Conservation (phyloP, 2,797 vertebrate species). For the Argyrosomus regius region DNA sequence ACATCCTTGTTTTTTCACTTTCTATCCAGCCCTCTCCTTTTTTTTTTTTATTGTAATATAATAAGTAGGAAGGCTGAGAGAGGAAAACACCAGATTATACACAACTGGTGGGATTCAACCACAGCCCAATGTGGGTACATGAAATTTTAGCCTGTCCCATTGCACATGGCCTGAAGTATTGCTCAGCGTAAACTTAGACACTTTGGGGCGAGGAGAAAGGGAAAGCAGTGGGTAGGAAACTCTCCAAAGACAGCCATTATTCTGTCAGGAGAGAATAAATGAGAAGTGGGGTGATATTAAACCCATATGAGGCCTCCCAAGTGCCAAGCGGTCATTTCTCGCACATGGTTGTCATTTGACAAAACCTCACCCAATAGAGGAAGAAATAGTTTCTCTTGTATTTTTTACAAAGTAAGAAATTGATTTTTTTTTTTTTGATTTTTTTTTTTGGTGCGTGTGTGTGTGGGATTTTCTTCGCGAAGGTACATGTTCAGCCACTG, state of each 20-base stretch:
- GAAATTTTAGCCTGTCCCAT: slow-evolving; percentile 58
- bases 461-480: background rate
- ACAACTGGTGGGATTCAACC: slow-evolving; percentile 69
- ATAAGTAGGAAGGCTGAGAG: slow-evolving; percentile 44
- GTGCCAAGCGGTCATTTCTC: slow-evolving; percentile 77
- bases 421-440: background rate
- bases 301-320: slow-evolving; percentile 84
- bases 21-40: background rate
- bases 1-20: slow-evolving; percentile 13
- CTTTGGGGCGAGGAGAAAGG: slow-evolving; percentile 67
- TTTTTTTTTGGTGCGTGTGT: too few species aligned
- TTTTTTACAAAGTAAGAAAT: slow-evolving; percentile 38
- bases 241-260: slow-evolving; percentile 80
- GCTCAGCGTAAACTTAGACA: slow-evolving; percentile 71
- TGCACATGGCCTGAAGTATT: slow-evolving; percentile 61
- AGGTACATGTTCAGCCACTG: slow-evolving; percentile 1
- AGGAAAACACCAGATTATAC: slow-evolving; percentile 58
- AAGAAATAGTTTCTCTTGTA: slow-evolving; percentile 40
- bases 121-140: slow-evolving; percentile 68
- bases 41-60: slow-evolving; percentile 29
- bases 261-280: slow-evolving; percentile 83
- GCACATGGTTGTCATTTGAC: slow-evolving; percentile 73
- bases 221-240: slow-evolving; percentile 74
- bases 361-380: slow-evolving; percentile 59
- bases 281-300: slow-evolving; percentile 83